Evolutionary conservation across 2,888 invertebrate species (phyloP).

Genomic region (Chloromyia formosa): DNA sequence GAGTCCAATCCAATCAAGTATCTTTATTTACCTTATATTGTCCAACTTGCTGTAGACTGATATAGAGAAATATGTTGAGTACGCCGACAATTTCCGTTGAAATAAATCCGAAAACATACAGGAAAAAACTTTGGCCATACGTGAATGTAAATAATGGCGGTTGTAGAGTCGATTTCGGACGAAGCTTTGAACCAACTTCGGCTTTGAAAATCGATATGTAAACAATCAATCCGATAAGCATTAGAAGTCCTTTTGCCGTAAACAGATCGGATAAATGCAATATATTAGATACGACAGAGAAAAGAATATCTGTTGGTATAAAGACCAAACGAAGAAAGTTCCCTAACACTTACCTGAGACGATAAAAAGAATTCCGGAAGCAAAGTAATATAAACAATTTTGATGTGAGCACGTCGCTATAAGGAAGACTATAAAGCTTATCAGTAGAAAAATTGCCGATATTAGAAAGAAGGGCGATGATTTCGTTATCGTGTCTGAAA

Average conservation of each 20-base stretch:
- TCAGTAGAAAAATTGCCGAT: slow-evolving; percentile 78
- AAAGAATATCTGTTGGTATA: not conserved
- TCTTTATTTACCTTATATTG: slow-evolving; percentile 59
- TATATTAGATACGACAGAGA: not conserved
- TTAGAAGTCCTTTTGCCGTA: slow-evolving; percentile 75
- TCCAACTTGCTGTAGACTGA: slow-evolving; percentile 65
- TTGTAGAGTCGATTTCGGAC: slow-evolving; percentile 80
- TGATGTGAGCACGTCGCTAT: slow-evolving; percentile 82
- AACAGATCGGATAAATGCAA: not conserved
- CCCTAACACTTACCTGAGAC: slow-evolving; percentile 77
- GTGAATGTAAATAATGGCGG: slow-evolving; percentile 84
- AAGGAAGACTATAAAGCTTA: slow-evolving; percentile 83
- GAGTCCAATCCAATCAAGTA: too few relatives aligned
- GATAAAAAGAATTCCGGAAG: slow-evolving; percentile 87
- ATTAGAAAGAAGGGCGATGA: slow-evolving; percentile 84
- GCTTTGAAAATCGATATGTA: slow-evolving; percentile 93
- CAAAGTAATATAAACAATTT: slow-evolving; percentile 81
- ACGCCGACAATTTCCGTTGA: slow-evolving; percentile 87
- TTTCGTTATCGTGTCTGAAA: slow-evolving; percentile 86
- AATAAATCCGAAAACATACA: slow-evolving; percentile 85
- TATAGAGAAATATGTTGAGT: slow-evolving; percentile 86
- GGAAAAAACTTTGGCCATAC: slow-evolving; percentile 88
- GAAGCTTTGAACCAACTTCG: slow-evolving; percentile 86
- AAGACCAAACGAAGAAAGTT: not conserved
- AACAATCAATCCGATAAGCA: slow-evolving; percentile 90